Evolutionary conservation across 2,113 vertebrate species (phyloP), one percentile per base, ranked within the genome.

Genomic region (Pleuronectes platessa): DNA sequence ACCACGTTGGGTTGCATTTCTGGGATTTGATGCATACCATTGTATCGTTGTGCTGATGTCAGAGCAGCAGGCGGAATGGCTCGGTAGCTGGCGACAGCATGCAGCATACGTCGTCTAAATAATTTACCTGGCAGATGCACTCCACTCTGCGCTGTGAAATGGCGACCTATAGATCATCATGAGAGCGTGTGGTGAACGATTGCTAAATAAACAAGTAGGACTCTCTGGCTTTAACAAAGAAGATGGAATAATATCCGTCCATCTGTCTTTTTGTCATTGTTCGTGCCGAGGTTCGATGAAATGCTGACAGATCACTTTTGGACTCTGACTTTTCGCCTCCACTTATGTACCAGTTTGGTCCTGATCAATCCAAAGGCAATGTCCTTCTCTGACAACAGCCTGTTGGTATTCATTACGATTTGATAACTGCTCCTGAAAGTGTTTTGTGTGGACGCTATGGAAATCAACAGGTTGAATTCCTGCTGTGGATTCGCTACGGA

Each of bases 21-120:
- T 64, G 49, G 49, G 49, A 68, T 74, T 74, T 72, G 49, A 72
- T 27, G 14, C 63, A 65, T 56, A 21, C 62, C 27, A 59, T 54
- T 10, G 21, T 56, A 56, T 78, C 45, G 21, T 54, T 18, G 71
- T 1, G 14, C 31, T 68, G 76, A 72, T 85, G 75, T 69, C 70
- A 55, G 68, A 81, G 23, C 69, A 70, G 42, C 47, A 69, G 63
- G 71, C 68, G 56, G 55, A 26, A 8, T 72, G 61, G 42, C 73
- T 42, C 11, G 12, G 40, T 13, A 68, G 74, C 70, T 64, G 63
- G 62, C 75, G 83, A 58, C 60, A 83, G 79, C 49, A 51, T 1
- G 13, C 35, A 61, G 73, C 88, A 85, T 83, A 35, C 79, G 85
- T 74, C 14, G 61, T 53, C 51, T 90, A 17, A 90, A 91, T 83